Conservation (phyloP, 2,113 vertebrate genomes). For the Oryzias javanicus region DNA sequence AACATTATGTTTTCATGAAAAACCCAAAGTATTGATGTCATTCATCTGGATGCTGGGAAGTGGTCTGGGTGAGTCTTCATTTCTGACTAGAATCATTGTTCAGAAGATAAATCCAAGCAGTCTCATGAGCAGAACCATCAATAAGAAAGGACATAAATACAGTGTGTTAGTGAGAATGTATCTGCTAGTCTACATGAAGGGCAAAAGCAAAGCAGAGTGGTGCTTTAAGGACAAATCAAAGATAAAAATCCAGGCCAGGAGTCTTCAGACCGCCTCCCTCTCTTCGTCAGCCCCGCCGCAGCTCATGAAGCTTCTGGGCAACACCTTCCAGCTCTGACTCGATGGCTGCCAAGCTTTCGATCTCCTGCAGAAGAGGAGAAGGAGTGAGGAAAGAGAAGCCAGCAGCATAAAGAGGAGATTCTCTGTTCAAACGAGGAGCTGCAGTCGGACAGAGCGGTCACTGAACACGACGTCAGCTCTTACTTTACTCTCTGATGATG, state of each 20-base stretch:
- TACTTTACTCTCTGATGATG: no score
- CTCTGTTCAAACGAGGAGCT: background rate
- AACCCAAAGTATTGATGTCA: no score
- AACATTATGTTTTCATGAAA: constrained; percentile 13
- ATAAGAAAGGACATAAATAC: constrained; percentile 32
- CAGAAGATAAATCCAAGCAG: constrained; percentile 50
- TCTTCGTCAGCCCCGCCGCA: constrained; percentile 75
- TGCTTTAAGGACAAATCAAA: constrained; percentile 48
- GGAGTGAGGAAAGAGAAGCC: background rate
- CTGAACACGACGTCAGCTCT: no score
- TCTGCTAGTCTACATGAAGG: constrained; percentile 38
- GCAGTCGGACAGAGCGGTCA: no score
- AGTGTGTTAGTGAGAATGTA: constrained; percentile 2
- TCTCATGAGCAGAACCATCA: constrained; percentile 46
- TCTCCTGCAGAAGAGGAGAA: constrained; percentile 79
- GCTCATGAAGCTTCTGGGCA: constrained; percentile 87
- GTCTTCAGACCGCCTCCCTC: background rate
- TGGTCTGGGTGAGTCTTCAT: constrained; percentile 17
- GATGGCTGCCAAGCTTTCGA: constrained; percentile 90
- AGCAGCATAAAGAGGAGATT: background rate
- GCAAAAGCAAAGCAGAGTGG: constrained; percentile 22
- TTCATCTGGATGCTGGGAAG: constrained; percentile 11
- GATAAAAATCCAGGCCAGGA: constrained; percentile 35
- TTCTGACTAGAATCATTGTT: constrained; percentile 24
- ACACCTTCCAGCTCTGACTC: constrained; percentile 92